Evolutionary conservation across 2,888 invertebrate species (phyloP), one percentile per base, ranked within the genome.

Genomic region (Camponotus fellah): DNA sequence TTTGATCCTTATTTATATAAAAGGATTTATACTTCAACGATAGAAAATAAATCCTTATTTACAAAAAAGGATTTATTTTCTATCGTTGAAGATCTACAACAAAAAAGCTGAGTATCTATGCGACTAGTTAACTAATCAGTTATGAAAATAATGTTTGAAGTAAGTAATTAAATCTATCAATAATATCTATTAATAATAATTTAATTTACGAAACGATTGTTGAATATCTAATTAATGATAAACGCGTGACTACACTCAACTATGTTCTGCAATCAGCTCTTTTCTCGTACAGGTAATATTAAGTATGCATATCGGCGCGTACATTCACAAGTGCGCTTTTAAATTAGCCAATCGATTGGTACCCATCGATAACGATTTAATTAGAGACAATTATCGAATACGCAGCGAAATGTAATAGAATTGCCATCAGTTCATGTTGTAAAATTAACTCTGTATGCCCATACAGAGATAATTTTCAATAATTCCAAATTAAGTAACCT

Each of bases 331-430:
- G 60, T 60, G 71, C 10, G n/a, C 46, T 80, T 80, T 60, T 46
- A 72, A 80, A 72, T 72, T 60, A 79, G 34, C 60, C 46, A 46
- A 72, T 46, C 34, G 37, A 72, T 49, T 43, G 32, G 56, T 32
- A 21, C 8, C 72, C 46, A n/a, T 46, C 60, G 46, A 69, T 49
- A 53, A 79, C 58, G 43, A 79, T 72, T 72, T 71, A 80, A 80
- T 80, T 80, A 72, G 72, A 80, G 72, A 80, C 58, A 72, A 80
- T 80, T 72, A 72, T 77, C 32, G 56, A 77, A 60, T 60, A 17
- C 56, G 56, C 40, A 56, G 34, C 34, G 12, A 71, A 46, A 62
- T 58, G 40, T 77, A 80, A 80, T 60, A 58, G 43, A 60, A 37
- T 37, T 17, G 21, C 43, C 34, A 43, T n/a, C n/a, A 40, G 34